Evolutionary conservation across 23 tunicate genomes (phyloP), one percentile per base, ranked within the genome.

Genomic region (Trididemnum clinides): DNA sequence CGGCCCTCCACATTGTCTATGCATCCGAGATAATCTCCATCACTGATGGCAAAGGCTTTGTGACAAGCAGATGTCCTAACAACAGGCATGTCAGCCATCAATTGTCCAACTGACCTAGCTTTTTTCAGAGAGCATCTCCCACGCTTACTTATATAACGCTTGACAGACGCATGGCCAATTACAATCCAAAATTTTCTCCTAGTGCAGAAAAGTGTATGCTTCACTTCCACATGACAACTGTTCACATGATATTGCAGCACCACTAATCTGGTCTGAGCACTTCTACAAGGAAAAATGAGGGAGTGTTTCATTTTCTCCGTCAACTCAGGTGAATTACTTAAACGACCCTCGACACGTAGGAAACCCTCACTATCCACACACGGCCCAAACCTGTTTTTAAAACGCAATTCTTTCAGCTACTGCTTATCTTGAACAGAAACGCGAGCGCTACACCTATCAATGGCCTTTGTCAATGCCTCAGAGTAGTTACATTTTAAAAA

Each of bases 231-330:
- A 21, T 62, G 69, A 62, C 78, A 93, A 85, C 57, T 93, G 93
- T 86, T 88, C 93, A 28, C 36, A 58, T 33, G 98, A 87, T 23
- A 93, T 73, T n/a, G 85, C 54, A 34, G 71, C 85, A 5, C 92
- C 89, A 22, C 90, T 64, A 38, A 84, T 78, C 26, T 81, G 78
- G 71, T 87, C 54, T 21, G 85, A 72, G 36, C 87, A 21, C 69
- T 12, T 26, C 21, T 21, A 62, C 26, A 62, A 12, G 69, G 69
- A 4, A 18, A 26, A 62, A 62, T 21, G 69, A 62, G 69, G 21
- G 69, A 26, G 27, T 62, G 69, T 62, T 62, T 62, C 27, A 62
- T 62, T 4, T 62, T 26, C 27, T 62, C 69, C 4, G 69, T 62
- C 6, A 62, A 26, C 69, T 62, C 69, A 62, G 69, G 27, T 62